A percentile compares a stretch with the other conserved stretches of the same genome.
Evolutionary conservation across 1,140 invertebrate genomes (phyloP).

Genomic region (Pseudomyrmex flavicornis): DNA sequence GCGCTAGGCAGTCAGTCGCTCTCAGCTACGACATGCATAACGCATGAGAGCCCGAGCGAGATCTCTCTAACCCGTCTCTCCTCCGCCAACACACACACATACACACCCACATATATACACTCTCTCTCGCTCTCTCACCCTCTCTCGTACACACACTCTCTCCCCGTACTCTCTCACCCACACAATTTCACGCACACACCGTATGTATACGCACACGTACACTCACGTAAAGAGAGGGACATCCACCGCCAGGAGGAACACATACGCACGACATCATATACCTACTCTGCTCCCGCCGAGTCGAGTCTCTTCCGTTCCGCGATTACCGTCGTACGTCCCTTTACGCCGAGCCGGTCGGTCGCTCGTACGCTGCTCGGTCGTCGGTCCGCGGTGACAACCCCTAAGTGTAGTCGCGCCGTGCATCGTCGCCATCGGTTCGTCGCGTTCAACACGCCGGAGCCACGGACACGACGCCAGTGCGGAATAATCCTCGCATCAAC

Average conservation of each 20-base stretch:
- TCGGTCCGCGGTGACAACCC: conserved; percentile 49
- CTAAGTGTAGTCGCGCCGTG: conserved; percentile 62
- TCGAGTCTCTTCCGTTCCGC: conserved; percentile 54
- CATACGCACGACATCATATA: conserved; percentile 61
- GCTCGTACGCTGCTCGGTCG: conserved; percentile 36
- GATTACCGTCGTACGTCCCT: conserved; percentile 54
- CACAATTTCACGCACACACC: conserved; percentile 22
- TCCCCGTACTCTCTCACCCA: conserved; percentile 43
- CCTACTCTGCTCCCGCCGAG: conserved; percentile 61
- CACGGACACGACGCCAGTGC: conserved; percentile 43
- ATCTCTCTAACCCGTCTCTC: conserved; percentile 75
- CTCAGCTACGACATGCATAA: conserved; percentile 87
- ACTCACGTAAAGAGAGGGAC: conserved; percentile 58
- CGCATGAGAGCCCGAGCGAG: conserved; percentile 84
- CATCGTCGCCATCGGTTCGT: conserved; percentile 52
- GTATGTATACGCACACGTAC: conserved; percentile 56
- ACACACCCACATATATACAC: conserved; percentile 42
- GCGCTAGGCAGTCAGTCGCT: conserved; percentile 85
- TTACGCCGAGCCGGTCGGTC: conserved; percentile 42
- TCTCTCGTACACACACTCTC: conserved; percentile 65
- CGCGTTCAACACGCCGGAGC: conserved; percentile 35
- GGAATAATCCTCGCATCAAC: conserved; percentile 50
- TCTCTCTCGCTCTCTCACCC: conserved; percentile 70
- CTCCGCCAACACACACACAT: conserved; percentile 45
- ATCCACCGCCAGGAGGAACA: conserved; percentile 62